A percentile compares a stretch with the other conserved stretches of the same genome.
Conservation (phyloP, 2,113 vertebrate genomes). For the Albula glossodonta region DNA sequence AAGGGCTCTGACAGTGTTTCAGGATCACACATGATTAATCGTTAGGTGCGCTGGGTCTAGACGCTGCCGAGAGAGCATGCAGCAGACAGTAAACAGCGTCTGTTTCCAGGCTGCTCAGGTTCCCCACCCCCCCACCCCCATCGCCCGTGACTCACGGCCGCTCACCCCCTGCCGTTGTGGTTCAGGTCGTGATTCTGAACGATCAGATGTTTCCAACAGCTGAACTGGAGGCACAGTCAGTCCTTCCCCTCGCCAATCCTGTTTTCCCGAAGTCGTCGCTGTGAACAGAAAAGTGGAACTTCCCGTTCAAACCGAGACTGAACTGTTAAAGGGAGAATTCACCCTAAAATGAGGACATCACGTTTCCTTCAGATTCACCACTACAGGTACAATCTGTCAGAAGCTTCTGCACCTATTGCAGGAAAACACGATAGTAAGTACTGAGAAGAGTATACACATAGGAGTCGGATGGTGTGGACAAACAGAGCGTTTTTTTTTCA, state of each 20-base stretch:
- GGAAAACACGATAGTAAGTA: too few species aligned
- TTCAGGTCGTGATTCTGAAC: neutral
- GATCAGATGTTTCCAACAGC: neutral
- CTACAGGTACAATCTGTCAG: too few species aligned
- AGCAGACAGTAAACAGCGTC: neutral
- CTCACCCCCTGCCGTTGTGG: neutral
- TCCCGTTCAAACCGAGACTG: neutral
- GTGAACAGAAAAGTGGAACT: neutral
- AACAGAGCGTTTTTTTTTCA: too few species aligned
- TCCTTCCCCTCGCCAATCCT: neutral
- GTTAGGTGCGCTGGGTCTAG: neutral
- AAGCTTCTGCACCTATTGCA: too few species aligned
- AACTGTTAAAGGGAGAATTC: neutral
- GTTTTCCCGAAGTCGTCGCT: neutral
- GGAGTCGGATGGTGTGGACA: too few species aligned
- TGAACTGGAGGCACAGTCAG: neutral
- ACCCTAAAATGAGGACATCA: too few species aligned
- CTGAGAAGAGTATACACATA: too few species aligned
- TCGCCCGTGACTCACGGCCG: neutral
- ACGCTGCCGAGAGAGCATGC: neutral
- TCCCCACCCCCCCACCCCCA: neutral
- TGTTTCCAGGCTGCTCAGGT: neutral
- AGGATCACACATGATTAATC: neutral
- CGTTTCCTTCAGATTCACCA: too few species aligned
- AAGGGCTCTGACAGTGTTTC: too few species aligned